A percentile compares a stretch with the other conserved stretches of the same genome.
Evolutionary conservation across 2,888 invertebrate species (phyloP).

Genomic region (Calameuta idolon): DNA sequence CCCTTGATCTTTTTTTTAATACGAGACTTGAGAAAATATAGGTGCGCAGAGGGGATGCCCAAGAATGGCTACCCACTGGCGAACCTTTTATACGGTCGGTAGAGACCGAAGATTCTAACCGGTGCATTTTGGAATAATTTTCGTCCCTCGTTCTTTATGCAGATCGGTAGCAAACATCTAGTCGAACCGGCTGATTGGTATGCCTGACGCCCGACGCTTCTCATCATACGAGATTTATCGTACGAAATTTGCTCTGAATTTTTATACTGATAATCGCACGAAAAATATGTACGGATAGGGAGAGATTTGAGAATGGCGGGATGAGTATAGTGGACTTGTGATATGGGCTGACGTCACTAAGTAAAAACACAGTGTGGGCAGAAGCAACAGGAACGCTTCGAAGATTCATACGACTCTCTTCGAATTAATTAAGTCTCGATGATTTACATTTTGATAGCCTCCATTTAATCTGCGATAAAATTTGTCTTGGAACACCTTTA

Average conservation of each 20-base stretch:
- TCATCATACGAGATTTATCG: constrained; percentile 59
- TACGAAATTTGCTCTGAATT: constrained; percentile 54
- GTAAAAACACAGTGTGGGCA: background rate
- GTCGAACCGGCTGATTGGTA: constrained; percentile 59
- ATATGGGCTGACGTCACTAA: background rate
- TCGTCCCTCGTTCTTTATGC: constrained; percentile 57
- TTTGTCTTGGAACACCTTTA: background rate
- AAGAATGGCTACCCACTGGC: background rate
- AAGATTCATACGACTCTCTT: background rate
- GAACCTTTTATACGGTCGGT: background rate
- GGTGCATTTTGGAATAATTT: constrained; percentile 51
- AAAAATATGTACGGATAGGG: constrained; percentile 2
- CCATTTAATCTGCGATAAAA: background rate
- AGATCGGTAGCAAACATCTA: constrained; percentile 60
- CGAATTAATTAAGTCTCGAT: background rate
- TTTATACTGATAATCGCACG: constrained; percentile 56
- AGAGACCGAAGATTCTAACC: constrained; percentile 9
- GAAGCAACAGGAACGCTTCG: background rate
- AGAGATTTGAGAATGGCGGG: background rate
- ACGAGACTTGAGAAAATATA: background rate
- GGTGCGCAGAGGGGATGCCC: background rate
- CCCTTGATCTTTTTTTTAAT: background rate
- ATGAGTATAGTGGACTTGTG: background rate
- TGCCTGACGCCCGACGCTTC: constrained; percentile 46
- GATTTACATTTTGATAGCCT: background rate